Evolutionary conservation across 2,888 invertebrate species (phyloP), one percentile per base, ranked within the genome.

Genomic region (Drosophila subsilvestris): DNA sequence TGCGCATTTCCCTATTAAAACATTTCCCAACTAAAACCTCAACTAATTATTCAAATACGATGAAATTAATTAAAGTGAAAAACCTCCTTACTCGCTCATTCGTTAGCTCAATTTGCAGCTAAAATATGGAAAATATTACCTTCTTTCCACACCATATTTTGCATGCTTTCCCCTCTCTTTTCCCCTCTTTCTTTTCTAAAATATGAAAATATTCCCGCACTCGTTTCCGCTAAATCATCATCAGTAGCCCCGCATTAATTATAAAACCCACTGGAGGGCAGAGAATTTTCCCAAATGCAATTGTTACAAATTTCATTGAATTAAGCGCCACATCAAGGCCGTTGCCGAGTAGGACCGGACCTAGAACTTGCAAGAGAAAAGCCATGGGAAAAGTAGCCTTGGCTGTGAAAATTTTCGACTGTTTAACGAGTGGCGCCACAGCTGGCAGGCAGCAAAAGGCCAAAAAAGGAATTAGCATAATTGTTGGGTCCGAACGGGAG

Each of bases 401-500:
- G 78, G 69, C 76, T 74, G 74, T 80, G 72, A 71, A 74, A 25
- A 76, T 75, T 71, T 79, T 75, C 61, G 65, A 75, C 63, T 72
- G 27, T 79, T 82, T 79, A 72, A 77, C 58, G 69, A 85, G 87
- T 81, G 50, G 76, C 61, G 57, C 82, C 82, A 74, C 82, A 78
- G 82, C 58, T 87, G 82, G 76, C 48, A 43, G 48, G 49, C 54
- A 45, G 37, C 37, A 56, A 63, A 63, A 60, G 49, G 55, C 60
- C 55, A 68, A 67, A 58, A 74, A 53, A 74, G 63, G 63, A 85
- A 83, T 88, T 84, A 75, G 58, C 83, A 84, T 84, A 84, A 86
- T 88, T 76, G 86, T 62, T 37, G 47, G 42, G 37, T 18, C 25
- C 49, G 20, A 20, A 10, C 37, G 12, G 8, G 44, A 12, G n/a